Evolutionary conservation across 2,797 vertebrate genomes (phyloP).

Genomic region (Buceros bicornis): DNA sequence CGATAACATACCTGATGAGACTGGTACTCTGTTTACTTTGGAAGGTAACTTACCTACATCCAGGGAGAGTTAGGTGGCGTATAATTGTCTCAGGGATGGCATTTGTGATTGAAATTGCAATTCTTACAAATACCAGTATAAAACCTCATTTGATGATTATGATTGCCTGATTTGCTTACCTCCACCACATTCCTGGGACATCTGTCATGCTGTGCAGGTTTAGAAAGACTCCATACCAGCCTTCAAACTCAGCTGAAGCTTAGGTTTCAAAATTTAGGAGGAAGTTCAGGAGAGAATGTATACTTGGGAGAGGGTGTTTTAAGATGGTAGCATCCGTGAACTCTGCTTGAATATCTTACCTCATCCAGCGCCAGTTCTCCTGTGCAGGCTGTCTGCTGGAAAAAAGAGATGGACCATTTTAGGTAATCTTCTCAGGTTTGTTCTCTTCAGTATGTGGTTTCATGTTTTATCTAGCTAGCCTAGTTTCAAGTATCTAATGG

Average conservation of each 20-base stretch:
- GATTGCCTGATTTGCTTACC: not conserved
- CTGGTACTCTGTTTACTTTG: not conserved
- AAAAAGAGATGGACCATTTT: not conserved
- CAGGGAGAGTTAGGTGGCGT: not conserved
- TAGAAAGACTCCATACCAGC: not conserved
- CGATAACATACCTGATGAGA: constrained; percentile 16
- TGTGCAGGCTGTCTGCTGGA: not conserved
- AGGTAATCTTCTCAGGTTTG: not conserved
- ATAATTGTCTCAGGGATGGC: constrained; percentile 21
- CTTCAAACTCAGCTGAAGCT: not conserved
- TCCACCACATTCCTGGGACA: not conserved
- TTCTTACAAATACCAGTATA: not conserved
- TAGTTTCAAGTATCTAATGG: not conserved
- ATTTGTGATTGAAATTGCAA: constrained; percentile 29
- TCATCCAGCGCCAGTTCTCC: not conserved
- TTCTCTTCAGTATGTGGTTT: not conserved
- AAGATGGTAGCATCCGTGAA: not conserved
- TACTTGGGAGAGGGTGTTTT: not conserved
- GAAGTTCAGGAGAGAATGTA: not conserved
- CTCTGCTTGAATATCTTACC: not conserved
- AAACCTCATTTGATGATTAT: not conserved
- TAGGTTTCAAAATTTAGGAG: not conserved
- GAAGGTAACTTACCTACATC: constrained; percentile 2
- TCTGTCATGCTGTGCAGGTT: not conserved
- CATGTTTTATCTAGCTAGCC: not conserved